Evolutionary conservation across 2,113 vertebrate species (phyloP).

Genomic region (Mus musculus): GRCm39 chr6:140300001-140300500

Average conservation of each 20-base stretch:
- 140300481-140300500: too few relatives aligned
- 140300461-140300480: neutral
- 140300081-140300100: neutral
- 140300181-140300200: neutral
- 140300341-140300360: neutral
- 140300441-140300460: neutral
- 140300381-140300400: neutral
- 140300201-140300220: neutral
- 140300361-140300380: neutral
- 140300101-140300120: neutral
- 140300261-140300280: neutral
- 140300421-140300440: neutral
- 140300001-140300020: neutral
- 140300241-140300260: neutral
- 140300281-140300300: neutral
- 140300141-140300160: neutral
- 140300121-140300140: neutral
- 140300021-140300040: neutral
- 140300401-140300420: conserved; percentile 21
- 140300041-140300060: neutral
- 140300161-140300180: neutral
- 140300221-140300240: neutral
- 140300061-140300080: neutral
- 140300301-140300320: neutral
- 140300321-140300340: neutral